Evolutionary conservation across 2,797 vertebrate genomes (phyloP).

Genomic region (Spheniscus humboldti): DNA sequence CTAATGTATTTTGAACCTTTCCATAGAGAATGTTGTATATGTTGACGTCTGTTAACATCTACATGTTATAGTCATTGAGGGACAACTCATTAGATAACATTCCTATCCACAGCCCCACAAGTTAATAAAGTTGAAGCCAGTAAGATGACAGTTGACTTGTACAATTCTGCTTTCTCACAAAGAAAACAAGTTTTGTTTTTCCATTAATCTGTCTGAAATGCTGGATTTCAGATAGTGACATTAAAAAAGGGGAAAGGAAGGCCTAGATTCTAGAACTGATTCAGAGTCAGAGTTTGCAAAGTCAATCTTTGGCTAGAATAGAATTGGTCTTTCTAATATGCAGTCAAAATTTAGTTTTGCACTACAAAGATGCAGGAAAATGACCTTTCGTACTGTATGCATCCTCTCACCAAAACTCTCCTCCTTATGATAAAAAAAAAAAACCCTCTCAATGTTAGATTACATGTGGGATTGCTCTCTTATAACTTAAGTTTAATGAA

Average conservation of each 20-base stretch:
- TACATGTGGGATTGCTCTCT: background rate
- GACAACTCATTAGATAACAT: background rate
- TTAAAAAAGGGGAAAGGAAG: background rate
- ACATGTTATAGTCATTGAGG: background rate
- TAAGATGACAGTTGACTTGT: background rate
- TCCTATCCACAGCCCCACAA: background rate
- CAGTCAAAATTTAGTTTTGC: background rate
- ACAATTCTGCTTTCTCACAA: background rate
- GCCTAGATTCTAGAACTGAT: background rate
- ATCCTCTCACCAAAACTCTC: background rate
- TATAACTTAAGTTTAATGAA: background rate
- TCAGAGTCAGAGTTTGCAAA: background rate
- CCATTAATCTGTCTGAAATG: background rate
- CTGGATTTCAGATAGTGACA: background rate
- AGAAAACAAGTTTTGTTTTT: background rate
- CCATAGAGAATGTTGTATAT: background rate
- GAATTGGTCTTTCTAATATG: background rate
- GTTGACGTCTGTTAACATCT: background rate
- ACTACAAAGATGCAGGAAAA: background rate
- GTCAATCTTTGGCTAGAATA: background rate
- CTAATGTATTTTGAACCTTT: background rate
- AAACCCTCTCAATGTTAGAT: background rate
- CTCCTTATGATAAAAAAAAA: background rate
- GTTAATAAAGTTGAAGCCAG: background rate
- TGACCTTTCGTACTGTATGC: background rate